These are phyloP conservation scores for Bombus pyrosoma DNA, from an alignment of 1,140 invertebrate genomes.

Conservation along the genomic window DNA sequence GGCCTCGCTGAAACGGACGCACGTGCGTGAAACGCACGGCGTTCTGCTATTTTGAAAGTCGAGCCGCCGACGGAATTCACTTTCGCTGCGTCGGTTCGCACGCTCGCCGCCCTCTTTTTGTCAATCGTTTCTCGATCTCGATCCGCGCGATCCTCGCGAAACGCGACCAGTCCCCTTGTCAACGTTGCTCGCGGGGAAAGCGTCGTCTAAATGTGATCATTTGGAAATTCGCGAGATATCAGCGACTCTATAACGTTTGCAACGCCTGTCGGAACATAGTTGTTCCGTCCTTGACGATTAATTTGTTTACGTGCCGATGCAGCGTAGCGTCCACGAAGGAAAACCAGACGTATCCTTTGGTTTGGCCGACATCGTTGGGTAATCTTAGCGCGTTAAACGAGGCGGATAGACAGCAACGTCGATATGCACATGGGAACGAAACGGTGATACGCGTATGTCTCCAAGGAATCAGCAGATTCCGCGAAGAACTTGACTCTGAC, in stretches of 20 bases:
- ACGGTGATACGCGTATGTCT: not conserved
- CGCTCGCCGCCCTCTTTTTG: constrained; percentile 69
- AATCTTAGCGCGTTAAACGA: not conserved
- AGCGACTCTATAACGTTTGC: too few relatives aligned
- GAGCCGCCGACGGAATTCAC: constrained; percentile 65
- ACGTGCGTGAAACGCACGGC: constrained; percentile 34
- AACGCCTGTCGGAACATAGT: too few relatives aligned
- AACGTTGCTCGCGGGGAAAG: not conserved
- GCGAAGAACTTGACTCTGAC: constrained; percentile 34
- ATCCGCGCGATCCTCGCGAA: not conserved
- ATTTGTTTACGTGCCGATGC: not conserved
- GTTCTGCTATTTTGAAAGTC: constrained; percentile 64
- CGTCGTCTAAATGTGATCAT: not conserved
- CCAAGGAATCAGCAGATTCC: constrained; percentile 4
- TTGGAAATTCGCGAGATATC: not conserved
- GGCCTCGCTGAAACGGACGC: not conserved
- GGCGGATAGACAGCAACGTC: not conserved
- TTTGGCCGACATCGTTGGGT: not conserved
- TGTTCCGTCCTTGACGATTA: too few relatives aligned
- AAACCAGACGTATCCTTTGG: not conserved
- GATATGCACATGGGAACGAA: not conserved
- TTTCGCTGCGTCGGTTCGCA: constrained; percentile 68
- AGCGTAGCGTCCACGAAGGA: not conserved
- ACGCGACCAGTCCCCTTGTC: not conserved
- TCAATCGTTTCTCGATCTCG: constrained; percentile 51